Evolutionary conservation across 2,113 vertebrate species (phyloP), one percentile per base, ranked within the genome.

Genomic region (Fulica atra): DNA sequence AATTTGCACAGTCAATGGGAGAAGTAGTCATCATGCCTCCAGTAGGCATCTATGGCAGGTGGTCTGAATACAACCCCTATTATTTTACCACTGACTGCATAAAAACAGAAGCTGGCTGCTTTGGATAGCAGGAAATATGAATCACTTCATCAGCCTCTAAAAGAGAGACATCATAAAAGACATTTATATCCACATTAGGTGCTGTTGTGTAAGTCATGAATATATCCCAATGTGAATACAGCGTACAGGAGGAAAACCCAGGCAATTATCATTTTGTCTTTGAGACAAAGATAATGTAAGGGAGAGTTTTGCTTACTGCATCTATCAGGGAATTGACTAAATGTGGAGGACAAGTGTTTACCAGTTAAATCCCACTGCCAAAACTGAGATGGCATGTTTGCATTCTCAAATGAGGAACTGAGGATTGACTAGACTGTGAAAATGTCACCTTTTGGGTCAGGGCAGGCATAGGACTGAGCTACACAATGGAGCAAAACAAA

Each of bases 91-190:
- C 2, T 87, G 87, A 94, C 81, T 91, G 81, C 65, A 89, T 78
- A 84, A 87, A 95, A 91, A 54, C 87, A 96, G 92, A 94, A 95
- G 65, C 57, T 91, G 87, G 20, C 72, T 94, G 72, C 87, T 93
- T 81, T 69, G 81, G 81, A 80, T 79, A 74, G 79, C 93, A 97
- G 90, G 81, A 96, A 93, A 94, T 93, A 94, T 87, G 81, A 93
- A 94, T 96, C 88, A 93, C 78, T 95, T 93, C 81, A 94, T 93
- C 92, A 94, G 81, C 56, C 63, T 65, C 81, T 89, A 70, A 96
- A 95, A 94, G 71, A 57, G 15, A 59, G 53, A 90, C 71, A 89
- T 81, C 81, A 89, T 92, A 88, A 93, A 93, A 85, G 85, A 81
- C 70, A 87, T 64, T 91, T 89, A 95, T 68, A 95, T 64, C 85